Conservation (phyloP, 2,113 vertebrate genomes). For the Daboia siamensis region DNA sequence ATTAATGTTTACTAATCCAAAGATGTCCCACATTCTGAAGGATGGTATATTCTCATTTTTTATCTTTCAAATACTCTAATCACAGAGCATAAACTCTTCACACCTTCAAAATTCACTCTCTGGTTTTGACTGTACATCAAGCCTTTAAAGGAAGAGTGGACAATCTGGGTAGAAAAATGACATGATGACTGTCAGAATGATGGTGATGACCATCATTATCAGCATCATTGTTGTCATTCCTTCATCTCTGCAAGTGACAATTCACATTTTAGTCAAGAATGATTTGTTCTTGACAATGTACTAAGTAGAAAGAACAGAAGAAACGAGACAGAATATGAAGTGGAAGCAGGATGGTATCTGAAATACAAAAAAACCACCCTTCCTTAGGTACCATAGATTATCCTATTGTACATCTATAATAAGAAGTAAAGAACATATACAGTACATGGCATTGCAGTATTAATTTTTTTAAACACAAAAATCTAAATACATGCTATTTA, state of each 20-base stretch:
- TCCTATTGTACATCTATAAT: neutral
- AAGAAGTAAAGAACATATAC: neutral
- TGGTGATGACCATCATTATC: neutral
- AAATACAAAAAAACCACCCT: neutral
- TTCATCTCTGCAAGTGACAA: neutral
- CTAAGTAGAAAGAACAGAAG: neutral
- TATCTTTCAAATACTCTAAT: neutral
- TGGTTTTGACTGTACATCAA: neutral
- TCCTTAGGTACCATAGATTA: neutral
- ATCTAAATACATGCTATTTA: neutral
- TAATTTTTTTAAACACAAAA: neutral
- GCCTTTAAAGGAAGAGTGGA: neutral
- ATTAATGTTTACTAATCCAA: constrained; percentile 4
- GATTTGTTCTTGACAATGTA: neutral
- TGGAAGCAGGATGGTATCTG: neutral
- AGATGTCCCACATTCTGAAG: neutral
- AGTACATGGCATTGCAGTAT: neutral
- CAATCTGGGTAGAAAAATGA: neutral
- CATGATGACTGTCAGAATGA: neutral
- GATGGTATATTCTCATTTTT: neutral
- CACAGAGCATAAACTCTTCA: neutral
- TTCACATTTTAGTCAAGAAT: neutral
- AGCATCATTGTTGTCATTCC: neutral
- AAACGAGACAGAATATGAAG: neutral
- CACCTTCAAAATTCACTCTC: neutral